phyloP scores from a whole-genome alignment of 2,113 vertebrate species.

The Oncorhynchus tshawytscha region DNA sequence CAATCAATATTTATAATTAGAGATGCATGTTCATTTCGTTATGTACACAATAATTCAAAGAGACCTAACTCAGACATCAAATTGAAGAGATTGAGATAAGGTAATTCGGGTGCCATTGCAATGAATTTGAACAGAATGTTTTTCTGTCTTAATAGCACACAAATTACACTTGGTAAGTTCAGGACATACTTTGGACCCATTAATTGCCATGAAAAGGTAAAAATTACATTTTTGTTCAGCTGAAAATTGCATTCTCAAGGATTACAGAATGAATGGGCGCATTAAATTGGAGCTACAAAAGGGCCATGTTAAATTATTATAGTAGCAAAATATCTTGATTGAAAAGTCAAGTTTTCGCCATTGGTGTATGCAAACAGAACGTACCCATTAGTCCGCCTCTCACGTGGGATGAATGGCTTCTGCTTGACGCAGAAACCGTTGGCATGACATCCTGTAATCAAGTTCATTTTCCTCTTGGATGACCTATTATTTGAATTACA shows the following conservation, averaged over 20 bases:
- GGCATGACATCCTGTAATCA: constrained; percentile 48
- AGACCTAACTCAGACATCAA: background rate
- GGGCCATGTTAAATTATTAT: background rate
- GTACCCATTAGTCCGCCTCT: constrained; percentile 2
- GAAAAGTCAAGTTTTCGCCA: background rate
- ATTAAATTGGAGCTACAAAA: constrained; percentile 4
- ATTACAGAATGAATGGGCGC: background rate
- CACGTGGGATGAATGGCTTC: constrained; percentile 5
- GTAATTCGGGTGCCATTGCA: background rate
- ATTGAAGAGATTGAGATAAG: background rate
- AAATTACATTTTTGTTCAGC: background rate
- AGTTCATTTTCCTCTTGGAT: constrained; percentile 7
- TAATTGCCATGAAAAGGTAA: background rate
- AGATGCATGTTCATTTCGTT: background rate
- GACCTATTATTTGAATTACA: background rate
- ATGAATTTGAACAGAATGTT: background rate
- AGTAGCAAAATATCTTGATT: background rate
- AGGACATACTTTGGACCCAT: background rate
- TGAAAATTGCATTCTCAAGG: background rate
- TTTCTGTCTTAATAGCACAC: too few relatives aligned
- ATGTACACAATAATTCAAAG: background rate
- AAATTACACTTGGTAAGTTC: too few relatives aligned
- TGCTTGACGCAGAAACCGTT: constrained; percentile 18
- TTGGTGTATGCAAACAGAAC: constrained; percentile 23
- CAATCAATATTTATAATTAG: background rate